Conservation (phyloP, 1,140 invertebrate species). For the Eurosta solidaginis region DNA sequence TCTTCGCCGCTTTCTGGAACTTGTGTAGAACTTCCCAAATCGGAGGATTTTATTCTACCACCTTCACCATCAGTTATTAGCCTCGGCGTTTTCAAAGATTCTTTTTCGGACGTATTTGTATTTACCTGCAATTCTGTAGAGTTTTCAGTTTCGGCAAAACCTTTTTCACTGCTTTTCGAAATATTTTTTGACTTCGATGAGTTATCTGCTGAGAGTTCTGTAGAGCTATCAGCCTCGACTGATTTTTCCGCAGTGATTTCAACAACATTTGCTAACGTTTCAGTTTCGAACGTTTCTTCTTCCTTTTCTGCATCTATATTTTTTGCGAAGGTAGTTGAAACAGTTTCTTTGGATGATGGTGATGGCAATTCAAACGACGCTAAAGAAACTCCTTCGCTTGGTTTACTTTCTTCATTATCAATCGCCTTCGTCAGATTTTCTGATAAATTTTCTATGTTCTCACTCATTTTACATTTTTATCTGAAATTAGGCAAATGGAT, state of each 20-base stretch:
- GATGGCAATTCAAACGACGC: neutral
- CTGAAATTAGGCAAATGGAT: too few relatives aligned
- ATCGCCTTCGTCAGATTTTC: neutral
- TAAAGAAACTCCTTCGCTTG: neutral
- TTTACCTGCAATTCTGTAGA: neutral
- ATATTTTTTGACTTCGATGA: neutral
- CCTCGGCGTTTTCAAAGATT: too few relatives aligned
- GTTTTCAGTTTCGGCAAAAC: neutral
- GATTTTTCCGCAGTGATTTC: too few relatives aligned
- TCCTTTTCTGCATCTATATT: neutral
- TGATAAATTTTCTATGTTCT: neutral
- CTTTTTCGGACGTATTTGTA: neutral
- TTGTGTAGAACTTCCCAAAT: too few relatives aligned
- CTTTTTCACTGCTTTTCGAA: neutral
- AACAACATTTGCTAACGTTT: neutral
- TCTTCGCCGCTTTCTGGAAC: too few relatives aligned
- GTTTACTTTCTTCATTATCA: neutral
- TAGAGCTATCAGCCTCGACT: too few relatives aligned
- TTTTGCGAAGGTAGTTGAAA: neutral
- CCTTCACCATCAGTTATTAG: too few relatives aligned
- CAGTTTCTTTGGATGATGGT: neutral
- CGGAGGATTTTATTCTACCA: too few relatives aligned
- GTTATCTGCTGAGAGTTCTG: too few relatives aligned
- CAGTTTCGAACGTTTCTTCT: neutral
- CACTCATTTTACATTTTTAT: neutral